Percentiles rank a stretch among this genome's conserved stretches.
These are phyloP conservation scores for Sylvia borin DNA, from an alignment of 2,797 vertebrate species.

Conservation along the genomic window DNA sequence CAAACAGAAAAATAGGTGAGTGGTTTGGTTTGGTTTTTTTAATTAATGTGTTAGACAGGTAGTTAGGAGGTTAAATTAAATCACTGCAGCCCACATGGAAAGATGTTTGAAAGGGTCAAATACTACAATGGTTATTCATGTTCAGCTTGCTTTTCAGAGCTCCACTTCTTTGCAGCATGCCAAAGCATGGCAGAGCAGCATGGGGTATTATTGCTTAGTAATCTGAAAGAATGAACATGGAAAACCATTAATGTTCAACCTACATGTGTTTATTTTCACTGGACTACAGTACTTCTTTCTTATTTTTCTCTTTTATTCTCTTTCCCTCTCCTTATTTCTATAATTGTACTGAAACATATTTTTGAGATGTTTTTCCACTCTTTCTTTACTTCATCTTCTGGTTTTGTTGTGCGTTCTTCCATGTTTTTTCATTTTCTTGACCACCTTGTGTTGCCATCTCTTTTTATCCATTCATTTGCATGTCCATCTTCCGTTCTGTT, in stretches of 20 bases:
- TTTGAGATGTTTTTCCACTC: constrained; percentile 62
- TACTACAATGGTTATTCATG: constrained; percentile 80
- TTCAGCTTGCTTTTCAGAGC: constrained; percentile 79
- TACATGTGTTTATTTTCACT: constrained; percentile 82
- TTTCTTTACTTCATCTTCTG: constrained; percentile 65
- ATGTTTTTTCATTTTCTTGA: constrained; percentile 43
- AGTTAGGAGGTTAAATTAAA: not conserved
- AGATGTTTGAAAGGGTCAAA: constrained; percentile 82
- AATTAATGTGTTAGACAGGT: not conserved
- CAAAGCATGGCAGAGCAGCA: constrained; percentile 78
- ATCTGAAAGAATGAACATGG: constrained; percentile 81
- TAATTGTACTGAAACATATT: constrained; percentile 75
- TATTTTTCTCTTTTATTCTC: constrained; percentile 91
- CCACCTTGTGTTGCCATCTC: constrained; percentile 42
- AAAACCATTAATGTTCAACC: constrained; percentile 82
- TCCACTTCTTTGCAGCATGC: constrained; percentile 78
- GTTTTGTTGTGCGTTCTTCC: constrained; percentile 69
- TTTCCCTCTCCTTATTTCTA: constrained; percentile 81
- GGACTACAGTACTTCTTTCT: constrained; percentile 83
- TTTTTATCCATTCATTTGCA: constrained; percentile 55
- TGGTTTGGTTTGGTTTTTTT: not conserved
- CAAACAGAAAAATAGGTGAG: not conserved
- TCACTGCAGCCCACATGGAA: not conserved
- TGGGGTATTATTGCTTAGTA: constrained; percentile 70
- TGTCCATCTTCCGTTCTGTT: constrained; percentile 42